A percentile compares a stretch with the other conserved stretches of the same genome.
Conservation (phyloP, 1,140 invertebrate species). For the Himalopsyche phryganea region DNA sequence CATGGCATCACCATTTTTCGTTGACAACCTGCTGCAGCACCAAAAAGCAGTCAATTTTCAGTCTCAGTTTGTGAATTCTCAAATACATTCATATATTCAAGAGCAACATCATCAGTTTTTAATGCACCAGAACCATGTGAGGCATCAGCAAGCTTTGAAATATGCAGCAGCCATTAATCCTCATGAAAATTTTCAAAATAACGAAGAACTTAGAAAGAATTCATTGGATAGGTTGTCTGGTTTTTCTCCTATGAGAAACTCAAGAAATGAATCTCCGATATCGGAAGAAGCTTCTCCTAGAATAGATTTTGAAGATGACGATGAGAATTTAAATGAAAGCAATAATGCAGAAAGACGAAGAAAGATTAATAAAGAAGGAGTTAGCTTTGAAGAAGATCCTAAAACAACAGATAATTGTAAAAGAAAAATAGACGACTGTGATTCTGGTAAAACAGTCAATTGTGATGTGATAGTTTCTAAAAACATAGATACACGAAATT, state of each 20-base stretch:
- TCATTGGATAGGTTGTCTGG: conserved; percentile 8
- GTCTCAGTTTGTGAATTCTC: conserved; percentile 50
- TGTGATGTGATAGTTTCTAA: background rate
- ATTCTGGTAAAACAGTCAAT: conserved; percentile 2
- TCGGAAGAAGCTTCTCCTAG: conserved; percentile 25
- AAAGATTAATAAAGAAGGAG: conserved; percentile 2
- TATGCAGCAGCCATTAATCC: conserved; percentile 7
- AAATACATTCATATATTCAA: conserved; percentile 46
- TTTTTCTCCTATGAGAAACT: conserved; percentile 17
- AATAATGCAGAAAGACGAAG: background rate
- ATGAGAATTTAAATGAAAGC: conserved; percentile 18
- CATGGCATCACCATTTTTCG: conserved; percentile 49
- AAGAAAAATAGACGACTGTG: background rate
- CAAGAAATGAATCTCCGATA: conserved; percentile 18
- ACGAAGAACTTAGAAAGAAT: conserved; percentile 21
- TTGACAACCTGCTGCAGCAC: conserved; percentile 49
- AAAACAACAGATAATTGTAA: conserved; percentile 4
- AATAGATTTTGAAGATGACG: conserved; percentile 30
- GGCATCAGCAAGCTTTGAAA: conserved; percentile 40
- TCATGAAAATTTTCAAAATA: conserved; percentile 10
- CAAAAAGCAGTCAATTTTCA: conserved; percentile 46
- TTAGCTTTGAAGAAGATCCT: conserved; percentile 3
- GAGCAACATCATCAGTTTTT: conserved; percentile 36
- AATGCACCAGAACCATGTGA: conserved; percentile 39
- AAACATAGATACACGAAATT: conserved; percentile 1